A percentile compares a stretch with the other conserved stretches of the same genome.
Evolutionary conservation across 1,140 invertebrate genomes (phyloP).

Genomic region (Heliothis subflexa): DNA sequence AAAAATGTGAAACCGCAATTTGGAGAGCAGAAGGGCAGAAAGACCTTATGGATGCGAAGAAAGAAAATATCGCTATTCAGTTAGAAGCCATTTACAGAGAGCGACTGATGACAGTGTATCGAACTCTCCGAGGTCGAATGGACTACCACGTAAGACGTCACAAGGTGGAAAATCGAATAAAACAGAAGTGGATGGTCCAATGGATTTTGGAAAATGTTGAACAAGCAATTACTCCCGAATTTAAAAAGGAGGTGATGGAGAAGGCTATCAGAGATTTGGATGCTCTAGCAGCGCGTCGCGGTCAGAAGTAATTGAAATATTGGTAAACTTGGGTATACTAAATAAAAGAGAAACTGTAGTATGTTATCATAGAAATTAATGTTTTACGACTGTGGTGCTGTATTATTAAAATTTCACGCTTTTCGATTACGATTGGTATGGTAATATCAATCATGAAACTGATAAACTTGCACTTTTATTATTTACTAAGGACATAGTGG

Average conservation of each 20-base stretch:
- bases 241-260: constrained; percentile 66
- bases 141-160: constrained; percentile 73
- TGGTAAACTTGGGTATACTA: no score
- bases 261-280: constrained; percentile 69
- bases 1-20: constrained; percentile 90
- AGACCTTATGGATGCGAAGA: constrained; percentile 93
- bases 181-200: constrained; percentile 79
- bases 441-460: not conserved
- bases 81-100: constrained; percentile 95
- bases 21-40: constrained; percentile 92
- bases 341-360: constrained; percentile 35
- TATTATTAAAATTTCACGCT: constrained; percentile 17
- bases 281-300: constrained; percentile 48
- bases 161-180: constrained; percentile 62
- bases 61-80: constrained; percentile 96
- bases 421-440: no score
- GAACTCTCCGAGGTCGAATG: constrained; percentile 64
- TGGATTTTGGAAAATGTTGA: constrained; percentile 76
- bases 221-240: constrained; percentile 74
- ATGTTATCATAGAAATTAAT: not conserved
- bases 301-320: no score
- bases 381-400: not conserved
- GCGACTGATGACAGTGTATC: constrained; percentile 68
- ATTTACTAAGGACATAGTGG: no score
- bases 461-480: not conserved